Percentiles rank a stretch among this genome's conserved stretches.
Evolutionary conservation across 2,888 invertebrate species (phyloP).

Genomic region (Entomobrya multifasciata): DNA sequence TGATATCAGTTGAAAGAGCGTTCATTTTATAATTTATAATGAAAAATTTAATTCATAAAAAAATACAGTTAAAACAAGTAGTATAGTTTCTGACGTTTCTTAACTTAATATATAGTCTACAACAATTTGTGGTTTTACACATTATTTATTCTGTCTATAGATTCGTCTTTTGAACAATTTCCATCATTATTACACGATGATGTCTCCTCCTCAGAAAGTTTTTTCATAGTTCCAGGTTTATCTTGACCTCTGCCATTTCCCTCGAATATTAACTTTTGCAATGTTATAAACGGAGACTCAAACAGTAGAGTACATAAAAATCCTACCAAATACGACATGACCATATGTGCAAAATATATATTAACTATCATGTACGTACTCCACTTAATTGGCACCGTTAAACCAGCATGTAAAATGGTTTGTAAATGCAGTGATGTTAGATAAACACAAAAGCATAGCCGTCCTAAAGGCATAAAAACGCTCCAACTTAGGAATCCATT

Average conservation of each 20-base stretch:
- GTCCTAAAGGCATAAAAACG: conserved; percentile 77
- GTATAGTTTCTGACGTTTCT: too few species aligned
- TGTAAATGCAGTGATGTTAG: conserved; percentile 76
- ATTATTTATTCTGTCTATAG: too few species aligned
- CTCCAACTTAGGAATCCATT: conserved; percentile 78
- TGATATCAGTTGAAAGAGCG: too few species aligned
- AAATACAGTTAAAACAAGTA: too few species aligned
- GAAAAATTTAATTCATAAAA: too few species aligned
- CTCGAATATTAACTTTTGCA: conserved; percentile 74
- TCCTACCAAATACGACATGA: conserved; percentile 73
- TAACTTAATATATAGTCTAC: too few species aligned
- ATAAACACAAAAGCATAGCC: conserved; percentile 76
- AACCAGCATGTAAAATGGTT: conserved; percentile 67
- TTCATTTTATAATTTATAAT: too few species aligned
- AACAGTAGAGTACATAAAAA: conserved; percentile 69
- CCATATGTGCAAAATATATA: conserved; percentile 74
- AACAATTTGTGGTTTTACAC: too few species aligned
- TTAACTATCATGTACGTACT: conserved; percentile 71
- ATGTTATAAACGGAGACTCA: conserved; percentile 75
- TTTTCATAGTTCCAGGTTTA: too few species aligned
- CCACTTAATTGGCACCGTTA: conserved; percentile 68
- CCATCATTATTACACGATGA: too few species aligned
- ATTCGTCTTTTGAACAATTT: too few species aligned
- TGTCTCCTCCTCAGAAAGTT: too few species aligned
- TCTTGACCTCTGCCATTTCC: conserved; percentile 5